A percentile compares a stretch with the other conserved stretches of the same genome.
Conservation (phyloP, 1,140 invertebrate genomes). For the Leptestheria dahalacensis region DNA sequence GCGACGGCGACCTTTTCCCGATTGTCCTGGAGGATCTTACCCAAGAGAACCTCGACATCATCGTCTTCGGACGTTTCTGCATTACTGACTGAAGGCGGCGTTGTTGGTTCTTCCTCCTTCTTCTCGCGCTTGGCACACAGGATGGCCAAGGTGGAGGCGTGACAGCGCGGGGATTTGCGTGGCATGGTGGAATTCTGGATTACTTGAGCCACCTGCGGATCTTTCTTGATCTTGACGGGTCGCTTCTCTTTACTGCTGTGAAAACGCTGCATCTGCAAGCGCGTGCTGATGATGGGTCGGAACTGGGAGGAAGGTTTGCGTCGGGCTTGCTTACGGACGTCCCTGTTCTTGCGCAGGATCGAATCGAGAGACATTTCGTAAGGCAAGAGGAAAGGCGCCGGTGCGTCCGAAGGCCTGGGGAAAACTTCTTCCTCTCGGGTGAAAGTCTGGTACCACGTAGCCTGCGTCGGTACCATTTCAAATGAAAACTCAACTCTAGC, state of each 20-base stretch:
- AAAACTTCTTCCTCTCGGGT: not conserved
- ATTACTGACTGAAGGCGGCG: not conserved
- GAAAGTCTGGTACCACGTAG: constrained; percentile 8
- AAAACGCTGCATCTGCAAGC: constrained; percentile 2
- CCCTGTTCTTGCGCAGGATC: constrained; percentile 13
- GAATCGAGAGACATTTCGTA: constrained; percentile 41
- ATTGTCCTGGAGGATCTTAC: not conserved
- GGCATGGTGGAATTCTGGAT: constrained; percentile 34
- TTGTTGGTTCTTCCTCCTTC: not conserved
- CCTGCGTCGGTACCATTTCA: not conserved
- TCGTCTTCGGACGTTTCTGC: not conserved
- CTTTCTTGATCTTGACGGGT: constrained; percentile 17
- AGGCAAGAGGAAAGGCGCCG: constrained; percentile 46
- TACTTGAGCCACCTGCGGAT: constrained; percentile 23
- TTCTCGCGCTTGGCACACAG: constrained; percentile 33
- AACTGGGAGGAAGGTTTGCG: constrained; percentile 27
- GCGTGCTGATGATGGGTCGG: constrained; percentile 9
- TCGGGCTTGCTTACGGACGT: constrained; percentile 17
- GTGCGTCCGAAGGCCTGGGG: not conserved
- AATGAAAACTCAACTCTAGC: constrained; percentile 6
- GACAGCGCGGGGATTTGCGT: constrained; percentile 65
- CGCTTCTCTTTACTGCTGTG: not conserved
- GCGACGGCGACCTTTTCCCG: not conserved
- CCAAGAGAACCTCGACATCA: not conserved
- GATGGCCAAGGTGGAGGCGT: constrained; percentile 66